Conservation (phyloP, 2,113 vertebrate species). For the Paralichthys olivaceus region DNA sequence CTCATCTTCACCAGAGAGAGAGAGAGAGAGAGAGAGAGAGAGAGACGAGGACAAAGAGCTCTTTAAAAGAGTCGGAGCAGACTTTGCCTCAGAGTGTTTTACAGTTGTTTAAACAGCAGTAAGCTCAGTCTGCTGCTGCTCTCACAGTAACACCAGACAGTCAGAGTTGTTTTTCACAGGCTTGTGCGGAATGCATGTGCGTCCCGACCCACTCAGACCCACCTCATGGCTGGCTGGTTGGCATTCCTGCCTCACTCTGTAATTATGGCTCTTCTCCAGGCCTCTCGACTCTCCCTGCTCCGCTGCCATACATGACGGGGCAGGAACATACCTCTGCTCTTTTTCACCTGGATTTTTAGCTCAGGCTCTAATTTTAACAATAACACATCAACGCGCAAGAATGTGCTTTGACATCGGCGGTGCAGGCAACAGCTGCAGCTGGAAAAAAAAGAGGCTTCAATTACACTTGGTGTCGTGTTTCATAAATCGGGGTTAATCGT, state of each 20-base stretch:
- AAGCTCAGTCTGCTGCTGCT: constrained; percentile 40
- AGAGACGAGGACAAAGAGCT: constrained; percentile 28
- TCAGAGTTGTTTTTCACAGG: constrained; percentile 75
- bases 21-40: constrained; percentile 2
- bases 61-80: constrained; percentile 8
- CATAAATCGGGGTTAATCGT: neutral
- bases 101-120: constrained; percentile 55
- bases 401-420: constrained; percentile 15
- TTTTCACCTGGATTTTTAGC: constrained; percentile 53
- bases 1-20: neutral
- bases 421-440: neutral
- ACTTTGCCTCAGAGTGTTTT: constrained; percentile 36
- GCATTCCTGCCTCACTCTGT: constrained; percentile 78
- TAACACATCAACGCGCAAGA: constrained; percentile 34
- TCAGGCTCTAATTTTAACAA: constrained; percentile 52
- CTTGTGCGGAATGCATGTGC: constrained; percentile 74
- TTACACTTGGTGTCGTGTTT: neutral
- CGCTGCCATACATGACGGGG: constrained; percentile 14
- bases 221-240: constrained; percentile 77
- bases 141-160: constrained; percentile 39
- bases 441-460: neutral
- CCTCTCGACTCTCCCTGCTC: constrained; percentile 31
- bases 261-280: constrained; percentile 76
- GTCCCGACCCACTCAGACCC: constrained; percentile 66
- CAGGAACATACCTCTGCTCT: constrained; percentile 5